These are phyloP conservation scores for Petrocephalus zakoni DNA, from an alignment of 2,113 vertebrate genomes.

Conservation along the genomic window DNA sequence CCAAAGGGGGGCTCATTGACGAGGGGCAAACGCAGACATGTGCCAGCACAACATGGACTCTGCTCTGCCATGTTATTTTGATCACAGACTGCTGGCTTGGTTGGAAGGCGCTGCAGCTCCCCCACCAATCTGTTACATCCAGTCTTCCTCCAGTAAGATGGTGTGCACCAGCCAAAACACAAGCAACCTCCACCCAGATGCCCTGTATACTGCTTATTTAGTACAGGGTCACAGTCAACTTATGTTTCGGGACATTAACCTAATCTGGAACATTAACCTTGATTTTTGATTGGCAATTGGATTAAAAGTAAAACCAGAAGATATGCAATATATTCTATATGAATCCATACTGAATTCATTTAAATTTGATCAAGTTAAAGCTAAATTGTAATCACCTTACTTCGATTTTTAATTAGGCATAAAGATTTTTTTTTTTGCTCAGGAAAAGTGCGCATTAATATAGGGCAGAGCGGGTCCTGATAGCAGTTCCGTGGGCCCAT, in stretches of 20 bases:
- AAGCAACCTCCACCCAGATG: background rate
- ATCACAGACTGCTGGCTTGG: background rate
- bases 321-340: background rate
- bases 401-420: background rate
- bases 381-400: background rate
- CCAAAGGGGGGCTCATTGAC: background rate
- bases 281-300: background rate
- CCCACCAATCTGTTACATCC: background rate
- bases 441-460: background rate
- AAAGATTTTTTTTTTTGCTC: background rate
- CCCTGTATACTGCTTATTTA: background rate
- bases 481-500: background rate
- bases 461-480: background rate
- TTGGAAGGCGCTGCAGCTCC: background rate
- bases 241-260: background rate
- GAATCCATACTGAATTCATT: too few species aligned
- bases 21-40: background rate
- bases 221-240: background rate
- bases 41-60: background rate
- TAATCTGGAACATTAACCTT: background rate
- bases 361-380: background rate
- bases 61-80: background rate
- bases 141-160: background rate
- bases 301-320: background rate
- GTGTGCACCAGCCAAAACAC: background rate